Base-by-base conservation (phyloP, 2,888 invertebrate genomes). In the Dasypolia templi region DNA sequence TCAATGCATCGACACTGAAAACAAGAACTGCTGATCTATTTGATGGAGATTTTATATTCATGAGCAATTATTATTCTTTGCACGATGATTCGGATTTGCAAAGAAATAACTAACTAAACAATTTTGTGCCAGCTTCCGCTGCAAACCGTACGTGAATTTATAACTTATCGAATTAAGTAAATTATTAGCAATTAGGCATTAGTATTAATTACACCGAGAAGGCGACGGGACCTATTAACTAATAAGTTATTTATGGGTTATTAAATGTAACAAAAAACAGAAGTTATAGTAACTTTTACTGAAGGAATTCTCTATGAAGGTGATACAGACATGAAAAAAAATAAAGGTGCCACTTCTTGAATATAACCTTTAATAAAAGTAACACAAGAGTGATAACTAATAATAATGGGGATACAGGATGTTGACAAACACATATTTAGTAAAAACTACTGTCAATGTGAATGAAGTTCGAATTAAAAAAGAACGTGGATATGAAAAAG, bases 191-290 rank as follows among this genome's bases (percentile, higher is more conserved):
- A 77, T 77, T 77, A 63, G 35, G 19, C 55, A 73, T 77, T 75
- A 77, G 72, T 75, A n/a, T 69, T 82, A 86, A 86, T 84, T 84
- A 80, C 46, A 42, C 32, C 19, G 35, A 32, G n/a, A 61, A 49
- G 4, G 64, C 19, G 35, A 42, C 59, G 19, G 55, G 39, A 53
- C 65, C 59, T 68, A 83, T 83, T 82, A 83, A 46, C 67, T 12
- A 55, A 77, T 79, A 65, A 69, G 77, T 80, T 75, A 86, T 86
- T 82, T 4, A 79, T 59, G 14, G 11, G 46, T 32, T 59, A 62
- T 56, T 56, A 77, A 4, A 26, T 49, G 39, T 53, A 72, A 86
- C 85, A 78, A 77, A 83, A 81, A 73, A 58, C 64, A 59, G 17
- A 58, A 77, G 78, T 75, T 76, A 65, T 59, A 62, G 22, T 65